These are phyloP conservation scores for Oceanodroma tethys DNA, from an alignment of 2,113 vertebrate species.

Conservation along the genomic window DNA sequence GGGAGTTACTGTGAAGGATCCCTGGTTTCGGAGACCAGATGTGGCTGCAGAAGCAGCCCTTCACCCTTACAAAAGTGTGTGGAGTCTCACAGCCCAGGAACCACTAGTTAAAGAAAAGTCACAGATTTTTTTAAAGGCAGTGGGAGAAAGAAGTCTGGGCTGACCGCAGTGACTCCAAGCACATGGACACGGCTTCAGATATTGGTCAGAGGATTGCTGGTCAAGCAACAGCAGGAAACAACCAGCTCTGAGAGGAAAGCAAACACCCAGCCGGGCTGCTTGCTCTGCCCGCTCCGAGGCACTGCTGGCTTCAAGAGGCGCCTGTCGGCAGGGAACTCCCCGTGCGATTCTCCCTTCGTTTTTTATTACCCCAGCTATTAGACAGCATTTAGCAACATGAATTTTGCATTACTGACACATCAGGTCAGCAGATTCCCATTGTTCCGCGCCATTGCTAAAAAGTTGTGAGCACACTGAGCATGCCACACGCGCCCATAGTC, in stretches of 20 bases:
- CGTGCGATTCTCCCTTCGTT: accelerated
- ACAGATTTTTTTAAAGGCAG: neutral
- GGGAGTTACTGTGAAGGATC: neutral
- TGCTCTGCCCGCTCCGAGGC: neutral
- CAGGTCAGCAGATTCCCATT: neutral
- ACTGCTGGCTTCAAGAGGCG: neutral
- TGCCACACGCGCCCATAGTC: neutral
- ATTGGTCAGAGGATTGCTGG: neutral
- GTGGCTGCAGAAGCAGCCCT: neutral
- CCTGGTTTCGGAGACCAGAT: neutral
- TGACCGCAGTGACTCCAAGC: neutral
- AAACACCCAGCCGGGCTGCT: neutral
- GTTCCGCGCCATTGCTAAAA: neutral
- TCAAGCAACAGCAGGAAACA: neutral
- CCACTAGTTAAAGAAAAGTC: neutral
- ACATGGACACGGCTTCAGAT: neutral
- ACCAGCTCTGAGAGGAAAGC: neutral
- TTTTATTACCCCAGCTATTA: neutral
- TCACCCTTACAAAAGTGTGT: neutral
- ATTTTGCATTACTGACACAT: neutral
- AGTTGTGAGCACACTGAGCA: neutral
- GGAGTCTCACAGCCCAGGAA: neutral
- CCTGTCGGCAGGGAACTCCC: neutral
- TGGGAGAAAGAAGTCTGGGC: neutral
- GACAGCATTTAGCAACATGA: neutral